These are phyloP conservation scores for Apocrypta bakeri DNA, from an alignment of 1,140 invertebrate genomes.

Conservation along the genomic window DNA sequence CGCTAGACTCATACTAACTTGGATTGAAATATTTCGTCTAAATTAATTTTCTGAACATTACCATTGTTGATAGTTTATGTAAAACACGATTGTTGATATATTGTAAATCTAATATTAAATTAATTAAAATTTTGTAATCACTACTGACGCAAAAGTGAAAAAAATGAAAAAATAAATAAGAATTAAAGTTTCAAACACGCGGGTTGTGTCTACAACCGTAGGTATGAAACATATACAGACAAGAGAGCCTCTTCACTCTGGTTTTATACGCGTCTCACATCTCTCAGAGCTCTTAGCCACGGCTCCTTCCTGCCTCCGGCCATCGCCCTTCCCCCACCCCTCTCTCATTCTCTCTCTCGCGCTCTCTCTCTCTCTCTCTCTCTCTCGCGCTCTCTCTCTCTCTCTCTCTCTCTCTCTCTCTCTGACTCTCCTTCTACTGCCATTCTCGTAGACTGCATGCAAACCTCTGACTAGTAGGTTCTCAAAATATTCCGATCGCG, in stretches of 20 bases:
- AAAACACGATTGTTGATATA: no score
- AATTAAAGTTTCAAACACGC: no score
- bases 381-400: neutral
- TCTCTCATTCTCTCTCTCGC: neutral
- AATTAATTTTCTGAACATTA: no score
- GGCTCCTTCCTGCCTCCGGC: slow-evolving; percentile 31
- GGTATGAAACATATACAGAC: neutral
- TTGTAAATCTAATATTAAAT: no score
- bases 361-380: neutral
- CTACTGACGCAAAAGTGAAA: no score
- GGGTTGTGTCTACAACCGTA: no score
- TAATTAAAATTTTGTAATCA: no score
- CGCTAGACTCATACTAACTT: no score
- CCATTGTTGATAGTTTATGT: no score
- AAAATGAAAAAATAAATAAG: no score
- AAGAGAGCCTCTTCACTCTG: neutral
- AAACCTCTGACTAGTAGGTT: neutral
- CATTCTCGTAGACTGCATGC: neutral
- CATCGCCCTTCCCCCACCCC: no score
- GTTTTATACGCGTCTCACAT: neutral
- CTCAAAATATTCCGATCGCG: slow-evolving; percentile 6
- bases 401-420: neutral
- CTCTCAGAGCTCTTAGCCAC: neutral
- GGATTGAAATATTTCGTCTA: no score
- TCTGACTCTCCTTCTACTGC: neutral